Conservation (phyloP, 92 coral and sea anemone species). For the Epizoanthus scotinus region DNA sequence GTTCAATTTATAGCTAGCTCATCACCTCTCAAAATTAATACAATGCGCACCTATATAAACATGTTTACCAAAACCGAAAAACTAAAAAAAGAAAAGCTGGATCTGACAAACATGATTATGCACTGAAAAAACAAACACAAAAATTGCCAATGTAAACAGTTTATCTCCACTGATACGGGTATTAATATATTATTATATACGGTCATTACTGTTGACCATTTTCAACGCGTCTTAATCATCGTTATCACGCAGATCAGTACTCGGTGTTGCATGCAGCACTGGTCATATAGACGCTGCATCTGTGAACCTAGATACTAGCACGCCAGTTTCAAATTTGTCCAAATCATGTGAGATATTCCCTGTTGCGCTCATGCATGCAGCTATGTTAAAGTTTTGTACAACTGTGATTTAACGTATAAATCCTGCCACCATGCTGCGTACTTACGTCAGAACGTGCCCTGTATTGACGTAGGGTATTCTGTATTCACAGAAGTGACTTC, state of each 20-base stretch:
- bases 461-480: constrained; percentile 21
- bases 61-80: too few relatives aligned
- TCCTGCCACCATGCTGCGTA: neutral
- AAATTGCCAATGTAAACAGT: too few relatives aligned
- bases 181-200: neutral
- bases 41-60: too few relatives aligned
- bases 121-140: too few relatives aligned
- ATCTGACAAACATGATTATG: too few relatives aligned
- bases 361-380: too few relatives aligned
- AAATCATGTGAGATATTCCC: neutral
- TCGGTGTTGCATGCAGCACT: neutral
- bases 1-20: too few relatives aligned
- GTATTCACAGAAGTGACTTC: constrained; percentile 27
- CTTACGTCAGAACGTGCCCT: neutral
- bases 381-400: neutral
- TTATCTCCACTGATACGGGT: neutral
- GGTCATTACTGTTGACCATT: constrained; percentile 10
- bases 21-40: too few relatives aligned
- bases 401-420: neutral
- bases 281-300: too few relatives aligned
- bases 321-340: neutral
- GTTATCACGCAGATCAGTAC: constrained; percentile 17
- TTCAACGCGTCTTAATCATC: constrained; percentile 34
- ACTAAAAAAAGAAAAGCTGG: too few relatives aligned
- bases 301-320: neutral